phyloP scores from a whole-genome alignment of 2,113 vertebrate species.

The Cryptotis parvus region DNA sequence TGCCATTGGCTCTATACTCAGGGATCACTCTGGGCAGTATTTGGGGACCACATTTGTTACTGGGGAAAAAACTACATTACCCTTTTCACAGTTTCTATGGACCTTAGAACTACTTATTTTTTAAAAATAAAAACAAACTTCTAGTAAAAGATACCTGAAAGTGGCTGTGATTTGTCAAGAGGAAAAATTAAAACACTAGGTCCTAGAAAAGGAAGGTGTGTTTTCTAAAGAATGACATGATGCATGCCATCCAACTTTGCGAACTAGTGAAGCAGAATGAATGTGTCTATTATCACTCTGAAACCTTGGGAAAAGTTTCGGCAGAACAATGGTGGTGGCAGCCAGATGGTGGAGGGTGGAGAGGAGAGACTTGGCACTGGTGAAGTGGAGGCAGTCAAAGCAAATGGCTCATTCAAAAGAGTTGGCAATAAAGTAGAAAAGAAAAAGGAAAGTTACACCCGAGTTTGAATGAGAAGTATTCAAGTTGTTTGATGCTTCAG shows the following conservation, averaged over 20 bases:
- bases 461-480: slow-evolving; percentile 41
- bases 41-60: no score
- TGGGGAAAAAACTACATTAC: no score
- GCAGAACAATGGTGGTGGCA: slow-evolving; percentile 36
- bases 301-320: slow-evolving; percentile 7
- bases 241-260: neutral
- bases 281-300: slow-evolving; percentile 14
- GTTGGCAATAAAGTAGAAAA: neutral
- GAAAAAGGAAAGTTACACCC: neutral
- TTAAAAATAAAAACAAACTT: neutral
- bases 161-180: neutral
- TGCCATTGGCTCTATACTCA: no score
- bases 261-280: slow-evolving; percentile 7
- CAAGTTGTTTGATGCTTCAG: slow-evolving; percentile 24
- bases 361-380: neutral
- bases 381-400: slow-evolving; percentile 32
- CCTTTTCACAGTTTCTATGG: no score
- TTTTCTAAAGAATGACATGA: slow-evolving; percentile 21
- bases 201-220: neutral
- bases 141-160: neutral
- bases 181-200: neutral
- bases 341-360: slow-evolving; percentile 30
- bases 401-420: slow-evolving; percentile 53
- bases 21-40: no score
- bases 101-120: neutral